Base-by-base conservation (phyloP, 1,140 invertebrate species). In the Lasaia peninsularis region DNA sequence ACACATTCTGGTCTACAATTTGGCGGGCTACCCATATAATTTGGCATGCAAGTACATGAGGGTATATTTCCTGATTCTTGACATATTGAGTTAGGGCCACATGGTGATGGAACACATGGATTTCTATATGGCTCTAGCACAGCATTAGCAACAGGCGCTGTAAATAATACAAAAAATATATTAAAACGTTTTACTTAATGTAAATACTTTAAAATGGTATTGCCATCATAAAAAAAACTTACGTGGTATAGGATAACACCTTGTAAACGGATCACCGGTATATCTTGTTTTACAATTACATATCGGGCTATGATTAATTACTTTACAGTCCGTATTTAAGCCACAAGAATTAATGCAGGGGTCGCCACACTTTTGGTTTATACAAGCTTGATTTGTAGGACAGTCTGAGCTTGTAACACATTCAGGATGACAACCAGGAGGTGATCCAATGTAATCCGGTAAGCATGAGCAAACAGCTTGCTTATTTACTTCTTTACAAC, bases 251-350 rank as follows among this genome's bases (percentile, higher is more conserved):
- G 90, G 91, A 52, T 88, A 83, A 68, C 92, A 94, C 81, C 91
- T 89, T 35, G 90, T 84, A 65, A 95, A 95, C n/a, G 95, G 94
- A 91, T 96, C 93, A 52, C 95, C 94, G 40, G 92, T 93, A 65
- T 91, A 93, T 35, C 92, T 92, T 49, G 88, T 67, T 31, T 90
- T 86, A 78, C 95, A 96, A 53, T 91, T 92, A 67, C 95, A 96
- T 21, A 93, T 93, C 2, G 94, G 93, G 69, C 91, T 92, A 72
- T 95, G 94, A 78, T 93, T 94, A 16, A 92, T 89, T 32, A 93
- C 92, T 65, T 87, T 81, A 67, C 94, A 95, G 51, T 90, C 88
- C 1, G 94, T 90, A 71, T 92, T 92, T 18, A 89, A 71, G 14
- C 94, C 94, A 84, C 94, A 95, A 14, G 90, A 80, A 60, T 92